Conservation (phyloP, 1,140 invertebrate genomes). For the Trinorchestia longiramus region DNA sequence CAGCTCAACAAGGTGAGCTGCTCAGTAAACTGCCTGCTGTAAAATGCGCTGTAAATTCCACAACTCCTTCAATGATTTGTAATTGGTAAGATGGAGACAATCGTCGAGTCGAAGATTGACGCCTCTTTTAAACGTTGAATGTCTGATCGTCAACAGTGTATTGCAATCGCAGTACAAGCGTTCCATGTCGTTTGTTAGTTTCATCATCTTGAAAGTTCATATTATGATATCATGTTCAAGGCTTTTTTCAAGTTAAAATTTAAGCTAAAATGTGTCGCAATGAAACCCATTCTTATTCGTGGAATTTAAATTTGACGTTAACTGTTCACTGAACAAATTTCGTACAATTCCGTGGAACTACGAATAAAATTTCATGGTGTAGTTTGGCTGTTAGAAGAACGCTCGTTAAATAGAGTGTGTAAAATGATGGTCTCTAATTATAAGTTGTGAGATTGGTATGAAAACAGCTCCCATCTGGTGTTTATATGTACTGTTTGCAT, state of each 20-base stretch:
- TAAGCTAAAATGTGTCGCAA: neutral
- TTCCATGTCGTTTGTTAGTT: neutral
- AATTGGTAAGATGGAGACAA: neutral
- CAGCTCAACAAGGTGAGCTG: neutral
- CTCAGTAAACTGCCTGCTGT: neutral
- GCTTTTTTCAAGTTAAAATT: neutral
- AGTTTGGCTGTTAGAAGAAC: neutral
- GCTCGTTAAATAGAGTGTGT: neutral
- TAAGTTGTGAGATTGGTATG: neutral
- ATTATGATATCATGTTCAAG: neutral
- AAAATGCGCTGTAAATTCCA: neutral
- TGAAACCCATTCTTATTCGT: neutral
- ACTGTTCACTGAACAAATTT: neutral
- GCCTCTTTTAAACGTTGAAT: neutral
- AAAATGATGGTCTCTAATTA: neutral
- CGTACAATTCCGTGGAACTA: neutral
- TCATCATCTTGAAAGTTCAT: neutral
- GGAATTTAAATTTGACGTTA: neutral
- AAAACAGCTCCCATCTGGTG: neutral
- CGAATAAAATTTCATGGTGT: neutral
- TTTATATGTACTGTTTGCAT: neutral
- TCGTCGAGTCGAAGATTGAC: neutral
- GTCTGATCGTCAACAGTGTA: neutral
- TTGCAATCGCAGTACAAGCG: neutral
- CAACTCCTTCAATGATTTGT: neutral